Percentiles rank a stretch among this genome's conserved stretches.
phyloP scores from a whole-genome alignment of 2,888 invertebrate species.

The Polyommatus icarus region DNA sequence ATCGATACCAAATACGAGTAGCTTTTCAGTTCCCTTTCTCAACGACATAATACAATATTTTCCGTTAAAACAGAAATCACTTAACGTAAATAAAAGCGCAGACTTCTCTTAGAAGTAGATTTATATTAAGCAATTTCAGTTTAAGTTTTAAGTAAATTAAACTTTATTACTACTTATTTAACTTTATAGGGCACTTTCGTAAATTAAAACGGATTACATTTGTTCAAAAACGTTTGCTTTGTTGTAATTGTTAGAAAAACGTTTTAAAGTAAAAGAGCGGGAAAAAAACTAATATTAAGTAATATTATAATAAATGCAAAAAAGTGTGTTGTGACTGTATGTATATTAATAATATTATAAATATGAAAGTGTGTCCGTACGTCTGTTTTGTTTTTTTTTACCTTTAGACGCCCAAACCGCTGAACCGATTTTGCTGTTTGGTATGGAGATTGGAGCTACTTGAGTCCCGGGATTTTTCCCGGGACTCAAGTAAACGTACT shows the following conservation, averaged over 20 bases:
- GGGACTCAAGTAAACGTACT: no score
- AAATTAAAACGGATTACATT: conserved; percentile 16
- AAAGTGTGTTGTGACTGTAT: no score
- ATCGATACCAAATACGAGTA: conserved; percentile 1
- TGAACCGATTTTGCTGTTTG: no score
- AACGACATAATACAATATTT: background rate
- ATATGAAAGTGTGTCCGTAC: no score
- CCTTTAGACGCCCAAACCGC: no score
- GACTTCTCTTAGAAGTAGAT: background rate
- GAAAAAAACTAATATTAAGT: no score
- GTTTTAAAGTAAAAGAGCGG: no score
- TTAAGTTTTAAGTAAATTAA: conserved; percentile 27
- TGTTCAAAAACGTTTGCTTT: background rate
- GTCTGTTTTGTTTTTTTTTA: no score
- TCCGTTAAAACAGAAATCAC: conserved; percentile 1
- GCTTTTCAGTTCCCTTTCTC: background rate
- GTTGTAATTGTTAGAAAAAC: background rate
- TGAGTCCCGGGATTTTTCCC: no score
- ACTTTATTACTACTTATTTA: conserved; percentile 23
- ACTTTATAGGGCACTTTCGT: conserved; percentile 22
- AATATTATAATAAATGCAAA: no score
- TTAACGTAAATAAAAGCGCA: background rate
- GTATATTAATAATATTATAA: no score
- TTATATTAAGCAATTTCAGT: conserved; percentile 22
- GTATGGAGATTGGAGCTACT: no score